Percentiles rank a stretch among this genome's conserved stretches.
Evolutionary conservation across 2,888 invertebrate species (phyloP).

Genomic region (Branchinecta sandiegonensis): DNA sequence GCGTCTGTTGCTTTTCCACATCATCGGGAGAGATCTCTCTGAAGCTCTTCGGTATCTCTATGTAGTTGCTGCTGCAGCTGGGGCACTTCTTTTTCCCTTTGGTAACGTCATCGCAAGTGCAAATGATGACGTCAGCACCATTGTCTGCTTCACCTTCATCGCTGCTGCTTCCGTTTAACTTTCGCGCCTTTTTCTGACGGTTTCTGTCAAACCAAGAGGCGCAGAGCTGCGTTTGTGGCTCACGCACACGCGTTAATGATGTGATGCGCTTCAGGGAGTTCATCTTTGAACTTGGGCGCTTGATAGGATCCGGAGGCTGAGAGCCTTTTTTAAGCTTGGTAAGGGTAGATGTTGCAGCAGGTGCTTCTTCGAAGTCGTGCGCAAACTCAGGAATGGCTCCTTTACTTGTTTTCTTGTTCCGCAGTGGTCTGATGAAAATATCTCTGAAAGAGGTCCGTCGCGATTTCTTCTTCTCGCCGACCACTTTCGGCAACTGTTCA

Average conservation of each 20-base stretch:
- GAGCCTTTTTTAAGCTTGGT: background rate
- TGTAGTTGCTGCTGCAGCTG: constrained; percentile 5
- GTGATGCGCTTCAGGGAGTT: background rate
- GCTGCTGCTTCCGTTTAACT: background rate
- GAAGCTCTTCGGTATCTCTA: constrained; percentile 1
- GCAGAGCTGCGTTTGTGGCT: background rate
- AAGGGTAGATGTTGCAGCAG: constrained; percentile 4
- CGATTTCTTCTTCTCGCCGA: constrained; percentile 14
- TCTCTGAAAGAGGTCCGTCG: constrained; percentile 22
- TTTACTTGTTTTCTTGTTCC: background rate
- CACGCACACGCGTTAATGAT: background rate
- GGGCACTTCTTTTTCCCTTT: background rate
- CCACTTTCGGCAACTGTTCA: background rate
- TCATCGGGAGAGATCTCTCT: constrained; percentile 7
- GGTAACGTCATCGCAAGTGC: background rate
- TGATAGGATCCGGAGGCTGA: background rate
- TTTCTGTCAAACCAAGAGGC: constrained; percentile 12
- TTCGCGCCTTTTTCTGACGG: background rate
- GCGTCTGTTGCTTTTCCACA: background rate
- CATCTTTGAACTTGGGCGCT: constrained; percentile 3
- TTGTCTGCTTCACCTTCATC: background rate
- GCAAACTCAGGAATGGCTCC: background rate
- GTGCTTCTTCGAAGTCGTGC: background rate
- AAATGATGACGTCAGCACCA: background rate
- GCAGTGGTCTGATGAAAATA: constrained; percentile 22